Evolutionary conservation across 1,140 invertebrate genomes (phyloP).

Genomic region (Meloidogyne exigua): DNA sequence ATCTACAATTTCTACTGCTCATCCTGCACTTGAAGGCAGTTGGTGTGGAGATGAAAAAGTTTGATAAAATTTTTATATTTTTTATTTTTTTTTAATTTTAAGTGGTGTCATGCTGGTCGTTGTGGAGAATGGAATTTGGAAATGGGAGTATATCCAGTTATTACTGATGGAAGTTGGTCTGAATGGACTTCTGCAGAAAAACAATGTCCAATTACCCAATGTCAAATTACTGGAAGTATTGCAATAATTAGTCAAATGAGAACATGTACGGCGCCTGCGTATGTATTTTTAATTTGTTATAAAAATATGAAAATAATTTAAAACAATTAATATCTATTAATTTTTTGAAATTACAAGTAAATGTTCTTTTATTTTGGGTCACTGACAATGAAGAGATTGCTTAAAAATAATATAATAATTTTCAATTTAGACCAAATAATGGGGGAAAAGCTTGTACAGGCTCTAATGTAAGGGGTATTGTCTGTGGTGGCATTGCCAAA

Average conservation of each 20-base stretch:
- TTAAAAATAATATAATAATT: too few relatives aligned
- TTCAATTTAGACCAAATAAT: slow-evolving; percentile 57
- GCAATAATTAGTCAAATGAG: slow-evolving; percentile 54
- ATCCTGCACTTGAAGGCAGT: slow-evolving; percentile 61
- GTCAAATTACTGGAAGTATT: slow-evolving; percentile 61
- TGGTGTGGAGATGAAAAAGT: slow-evolving; percentile 60
- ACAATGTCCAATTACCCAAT: slow-evolving; percentile 57
- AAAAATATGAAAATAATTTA: not conserved
- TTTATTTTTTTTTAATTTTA: slow-evolving; percentile 18
- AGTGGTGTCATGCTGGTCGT: slow-evolving; percentile 62
- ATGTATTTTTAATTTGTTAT: slow-evolving; percentile 1
- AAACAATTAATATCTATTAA: too few relatives aligned
- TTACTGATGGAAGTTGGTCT: slow-evolving; percentile 59
- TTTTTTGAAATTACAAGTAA: too few relatives aligned
- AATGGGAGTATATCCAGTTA: slow-evolving; percentile 30
- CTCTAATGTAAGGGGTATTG: slow-evolving; percentile 51
- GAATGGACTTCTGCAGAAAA: slow-evolving; percentile 57
- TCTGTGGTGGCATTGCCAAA: slow-evolving; percentile 47
- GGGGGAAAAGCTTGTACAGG: slow-evolving; percentile 53
- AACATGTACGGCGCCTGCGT: slow-evolving; percentile 62
- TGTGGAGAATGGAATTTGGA: slow-evolving; percentile 46
- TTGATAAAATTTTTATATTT: not conserved
- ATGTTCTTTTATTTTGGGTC: too few relatives aligned
- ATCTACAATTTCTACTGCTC: slow-evolving; percentile 61
- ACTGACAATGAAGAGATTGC: too few relatives aligned